Base-by-base conservation (phyloP, 2,888 invertebrate genomes). In the Lepetodrilus schrolli region DNA sequence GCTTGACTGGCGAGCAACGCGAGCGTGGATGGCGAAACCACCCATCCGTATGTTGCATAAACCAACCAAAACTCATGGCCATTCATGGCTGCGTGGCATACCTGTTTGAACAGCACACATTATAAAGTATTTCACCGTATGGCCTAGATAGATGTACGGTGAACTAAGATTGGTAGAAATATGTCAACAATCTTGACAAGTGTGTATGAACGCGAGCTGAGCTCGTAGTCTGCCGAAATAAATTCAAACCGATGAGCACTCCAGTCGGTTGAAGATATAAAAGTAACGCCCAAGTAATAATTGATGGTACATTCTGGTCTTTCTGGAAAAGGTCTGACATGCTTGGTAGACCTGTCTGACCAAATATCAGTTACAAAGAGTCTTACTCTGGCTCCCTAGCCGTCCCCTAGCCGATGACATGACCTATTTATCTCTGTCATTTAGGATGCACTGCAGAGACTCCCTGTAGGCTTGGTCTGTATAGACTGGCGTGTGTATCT, bases 151-250 rank as follows among this genome's bases (percentile, higher is more conserved):
- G 13, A 58, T 58, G 17, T 26, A 58, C 13, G 23, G 26, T 17
- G 58, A 43, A 17, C 23, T n/a, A 58, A 58, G 58, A 58, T 30
- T 26, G 58, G 58, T 30, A 23, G 21, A 58, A 58, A 58, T 58
- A 30, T 58, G 58, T 30, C 4, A n/a, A 34, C 58, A 30, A 58
- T 58, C 30, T 58, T 10, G 58, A 30, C 30, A 13, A 13, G 13
- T 5, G 10, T 58, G 17, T 30, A 58, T 34, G 34, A 13, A 58
- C 17, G 34, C 26, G n/a, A 43, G 43, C 17, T 17, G 43, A 4
- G 17, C 43, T 43, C 43, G 7, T n/a, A n/a, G n/a, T n/a, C n/a
- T n/a, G n/a, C n/a, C n/a, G n/a, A n/a, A 43, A 13, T 43, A 4
- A 43, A 43, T 43, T 43, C 43, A 43, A 43, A 43, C 8, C 34